Evolutionary conservation across 2,888 invertebrate species (phyloP), one percentile per base, ranked within the genome.

Genomic region (Agrilus cyanescens): DNA sequence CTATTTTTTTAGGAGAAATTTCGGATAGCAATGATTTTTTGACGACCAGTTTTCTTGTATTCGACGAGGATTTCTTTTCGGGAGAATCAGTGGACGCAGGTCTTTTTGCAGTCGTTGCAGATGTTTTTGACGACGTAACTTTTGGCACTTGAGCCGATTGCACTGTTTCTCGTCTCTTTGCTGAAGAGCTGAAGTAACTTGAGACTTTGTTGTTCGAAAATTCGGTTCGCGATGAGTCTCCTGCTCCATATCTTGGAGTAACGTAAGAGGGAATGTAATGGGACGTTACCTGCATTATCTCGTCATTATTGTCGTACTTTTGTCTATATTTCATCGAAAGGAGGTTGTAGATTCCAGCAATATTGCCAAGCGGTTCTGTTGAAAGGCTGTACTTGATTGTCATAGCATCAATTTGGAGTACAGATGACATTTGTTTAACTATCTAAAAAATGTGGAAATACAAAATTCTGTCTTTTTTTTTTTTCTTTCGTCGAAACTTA

Each of bases 341-440:
- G 44, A 80, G 76, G 60, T 79, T 79, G 62, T 71, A 78, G 55
- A 80, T 74, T 40, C 78, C 80, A 3, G 73, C 78, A 13, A 73
- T 53, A 15, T 72, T 61, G 1, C 78, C 77, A 53, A 72, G 75
- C 0, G 74, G 75, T 43, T 76, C 74, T 1, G 68, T 66, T 40
- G 68, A 68, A 30, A 78, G 64, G 46, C 71, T 67, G 3, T 69
- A 62, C 16, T 69, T 66, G 6, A 78, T 65, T 35, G 70, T 70
- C 25, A 65, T 58, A 1, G 67, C 51, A 2, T 68, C 58, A 33
- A 69, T 61, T 7, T 70, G 61, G 46, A 69, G 60, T 2, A 74
- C 52, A 41, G 69, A 69, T 1, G 73, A 66, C 52, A 80, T 72
- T 56, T 76, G 69, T 64, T 72, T 65, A 29, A 63, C 49, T 12